phyloP scores from a whole-genome alignment of 2,113 vertebrate species.

The Malurus elegans region DNA sequence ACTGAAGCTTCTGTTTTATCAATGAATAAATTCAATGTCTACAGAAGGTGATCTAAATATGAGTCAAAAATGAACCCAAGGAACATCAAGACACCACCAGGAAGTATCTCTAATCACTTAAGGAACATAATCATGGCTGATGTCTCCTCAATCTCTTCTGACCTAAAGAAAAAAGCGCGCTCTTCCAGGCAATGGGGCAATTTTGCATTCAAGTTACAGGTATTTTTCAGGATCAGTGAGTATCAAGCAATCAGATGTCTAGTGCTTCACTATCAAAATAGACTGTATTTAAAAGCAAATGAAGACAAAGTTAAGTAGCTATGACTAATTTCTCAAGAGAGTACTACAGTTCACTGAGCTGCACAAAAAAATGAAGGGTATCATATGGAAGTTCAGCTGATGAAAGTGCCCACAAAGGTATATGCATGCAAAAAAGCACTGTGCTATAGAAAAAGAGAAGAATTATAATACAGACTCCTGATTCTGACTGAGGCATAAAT shows the following conservation, averaged over 20 bases:
- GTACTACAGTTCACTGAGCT: neutral
- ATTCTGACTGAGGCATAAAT: neutral
- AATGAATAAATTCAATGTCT: neutral
- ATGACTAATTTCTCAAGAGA: constrained; percentile 40
- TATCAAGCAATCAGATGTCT: neutral
- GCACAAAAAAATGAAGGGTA: neutral
- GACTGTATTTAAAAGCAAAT: constrained; percentile 29
- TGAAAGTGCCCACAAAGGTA: neutral
- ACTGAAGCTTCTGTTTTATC: neutral
- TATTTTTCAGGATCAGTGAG: neutral
- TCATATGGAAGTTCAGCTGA: neutral
- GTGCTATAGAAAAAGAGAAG: neutral
- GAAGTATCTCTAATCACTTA: neutral
- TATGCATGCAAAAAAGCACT: neutral
- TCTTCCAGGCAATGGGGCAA: neutral
- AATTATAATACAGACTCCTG: neutral
- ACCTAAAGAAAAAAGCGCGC: neutral
- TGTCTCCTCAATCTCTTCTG: neutral
- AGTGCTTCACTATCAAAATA: constrained; percentile 6
- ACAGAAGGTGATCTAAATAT: neutral
- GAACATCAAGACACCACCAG: neutral
- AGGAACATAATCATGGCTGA: neutral
- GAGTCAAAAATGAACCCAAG: neutral
- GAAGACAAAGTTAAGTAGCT: constrained; percentile 21
- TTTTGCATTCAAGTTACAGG: neutral